A percentile compares a stretch with the other conserved stretches of the same genome.
Evolutionary conservation across 2,888 invertebrate genomes (phyloP).

Genomic region (Agrotis clavis): DNA sequence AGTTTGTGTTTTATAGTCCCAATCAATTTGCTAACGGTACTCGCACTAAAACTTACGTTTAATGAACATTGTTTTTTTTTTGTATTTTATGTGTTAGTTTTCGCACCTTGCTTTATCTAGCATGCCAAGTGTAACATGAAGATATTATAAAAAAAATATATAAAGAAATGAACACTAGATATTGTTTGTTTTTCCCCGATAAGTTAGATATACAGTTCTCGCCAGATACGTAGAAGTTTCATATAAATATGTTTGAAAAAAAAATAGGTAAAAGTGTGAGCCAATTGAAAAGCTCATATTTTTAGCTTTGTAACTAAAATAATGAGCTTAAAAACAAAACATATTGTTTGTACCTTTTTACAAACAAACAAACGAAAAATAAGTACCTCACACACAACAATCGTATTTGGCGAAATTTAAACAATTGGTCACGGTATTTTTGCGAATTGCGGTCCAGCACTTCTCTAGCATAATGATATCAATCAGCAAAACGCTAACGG

Average conservation of each 20-base stretch:
- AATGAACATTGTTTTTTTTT: slow-evolving; percentile 64
- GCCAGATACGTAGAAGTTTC: too few species aligned
- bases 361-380: slow-evolving; percentile 7
- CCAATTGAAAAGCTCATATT: too few species aligned
- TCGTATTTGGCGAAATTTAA: slow-evolving; percentile 52
- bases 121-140: too few species aligned
- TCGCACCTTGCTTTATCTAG: slow-evolving; percentile 25
- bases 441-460: slow-evolving; percentile 53
- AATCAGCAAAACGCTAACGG: slow-evolving; percentile 56
- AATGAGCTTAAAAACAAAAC: too few species aligned
- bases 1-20: slow-evolving; percentile 64
- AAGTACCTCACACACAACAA: neutral
- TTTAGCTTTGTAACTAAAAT: too few species aligned
- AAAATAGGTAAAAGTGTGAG: too few species aligned
- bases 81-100: slow-evolving; percentile 25
- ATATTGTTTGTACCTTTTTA: neutral
- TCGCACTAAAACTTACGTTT: slow-evolving; percentile 64
- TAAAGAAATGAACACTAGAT: too few species aligned
- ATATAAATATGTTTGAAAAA: too few species aligned
- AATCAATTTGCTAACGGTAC: slow-evolving; percentile 64
- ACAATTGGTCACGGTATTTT: slow-evolving; percentile 66
- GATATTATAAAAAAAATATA: too few species aligned
- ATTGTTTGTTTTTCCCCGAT: too few species aligned
- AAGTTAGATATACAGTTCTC: too few species aligned
- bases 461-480: slow-evolving; percentile 59